Evolutionary conservation across 2,797 vertebrate species (phyloP).

Genomic region (Sternotherus odoratus): DNA sequence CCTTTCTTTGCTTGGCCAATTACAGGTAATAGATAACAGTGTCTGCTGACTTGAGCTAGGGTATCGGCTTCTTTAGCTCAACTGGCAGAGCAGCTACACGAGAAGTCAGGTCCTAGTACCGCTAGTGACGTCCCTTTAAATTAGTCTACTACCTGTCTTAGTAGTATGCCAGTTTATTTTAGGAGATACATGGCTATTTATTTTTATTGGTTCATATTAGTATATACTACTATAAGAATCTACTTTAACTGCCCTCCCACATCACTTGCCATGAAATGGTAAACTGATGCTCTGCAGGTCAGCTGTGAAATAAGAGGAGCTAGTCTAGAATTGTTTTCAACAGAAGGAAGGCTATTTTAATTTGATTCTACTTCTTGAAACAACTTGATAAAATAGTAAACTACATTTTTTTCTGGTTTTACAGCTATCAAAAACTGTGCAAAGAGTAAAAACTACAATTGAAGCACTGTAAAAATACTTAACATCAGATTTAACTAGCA

Average conservation of each 20-base stretch:
- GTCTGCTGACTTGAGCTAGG: background rate
- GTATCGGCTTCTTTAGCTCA: background rate
- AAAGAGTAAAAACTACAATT: background rate
- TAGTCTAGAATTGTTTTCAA: background rate
- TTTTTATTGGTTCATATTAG: background rate
- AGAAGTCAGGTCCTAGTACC: background rate
- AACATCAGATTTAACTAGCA: background rate
- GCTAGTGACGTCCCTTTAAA: background rate
- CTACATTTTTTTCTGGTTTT: background rate
- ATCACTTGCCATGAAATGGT: background rate
- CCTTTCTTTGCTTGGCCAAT: background rate
- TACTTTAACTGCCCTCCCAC: background rate
- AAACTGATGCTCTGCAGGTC: fast-evolving
- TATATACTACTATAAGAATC: fast-evolving
- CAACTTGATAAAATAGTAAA: background rate
- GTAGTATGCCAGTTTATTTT: background rate
- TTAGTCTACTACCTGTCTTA: background rate
- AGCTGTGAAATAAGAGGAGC: background rate
- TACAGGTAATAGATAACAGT: background rate
- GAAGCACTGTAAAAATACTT: background rate
- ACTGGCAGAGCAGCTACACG: background rate
- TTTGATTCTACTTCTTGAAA: background rate
- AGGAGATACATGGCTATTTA: background rate
- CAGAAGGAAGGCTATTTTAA: background rate
- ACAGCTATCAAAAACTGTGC: background rate